Evolutionary conservation across 2,797 vertebrate species (phyloP), one percentile per base, ranked within the genome.

Genomic region (Sandelia bainsii): DNA sequence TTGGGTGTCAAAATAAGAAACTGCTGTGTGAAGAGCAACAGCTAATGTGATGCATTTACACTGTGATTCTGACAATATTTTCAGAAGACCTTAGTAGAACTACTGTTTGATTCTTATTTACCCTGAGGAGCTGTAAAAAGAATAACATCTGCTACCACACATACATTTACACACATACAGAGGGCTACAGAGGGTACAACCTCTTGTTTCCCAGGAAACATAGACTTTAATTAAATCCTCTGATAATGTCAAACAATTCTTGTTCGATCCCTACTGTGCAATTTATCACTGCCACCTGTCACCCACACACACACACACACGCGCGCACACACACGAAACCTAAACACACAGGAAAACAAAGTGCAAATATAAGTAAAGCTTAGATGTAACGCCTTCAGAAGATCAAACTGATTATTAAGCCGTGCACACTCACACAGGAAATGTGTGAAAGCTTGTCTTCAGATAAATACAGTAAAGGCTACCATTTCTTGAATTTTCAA

Each of bases 241-340:
- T n/a, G n/a, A n/a, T n/a, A n/a, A n/a, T n/a, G n/a, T n/a, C n/a
- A n/a, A n/a, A 82, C 66, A 75, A 52, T 65, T 64, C 85, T 86
- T 91, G 89, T 91, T 87, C 77, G 53, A 79, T 85, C 56, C 27
- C 27, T 27, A 37, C 69, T 5, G 53, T 57, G 77, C 69, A 82
- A 93, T 93, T 86, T 90, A 92, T 92, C 88, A 91, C 71, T 85
- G 85, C 71, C 84, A 85, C 22, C 49, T 42, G 48, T 64, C 27
- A 23, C 37, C 42, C 42, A 58, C 39, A 19, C 51, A 20, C 40
- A 64, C 52, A 29, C 45, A 50, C 25, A 51, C 17, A 76, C 23
- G 57, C 48, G 54, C 34, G 53, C 20, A 63, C 53, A 51, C 59
- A 64, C 39, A 63, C 57, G 29, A 69, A 56, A 52, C 29, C 5